phyloP scores from a whole-genome alignment of 1,140 invertebrate species.

The Trichoplusia ni region DNA sequence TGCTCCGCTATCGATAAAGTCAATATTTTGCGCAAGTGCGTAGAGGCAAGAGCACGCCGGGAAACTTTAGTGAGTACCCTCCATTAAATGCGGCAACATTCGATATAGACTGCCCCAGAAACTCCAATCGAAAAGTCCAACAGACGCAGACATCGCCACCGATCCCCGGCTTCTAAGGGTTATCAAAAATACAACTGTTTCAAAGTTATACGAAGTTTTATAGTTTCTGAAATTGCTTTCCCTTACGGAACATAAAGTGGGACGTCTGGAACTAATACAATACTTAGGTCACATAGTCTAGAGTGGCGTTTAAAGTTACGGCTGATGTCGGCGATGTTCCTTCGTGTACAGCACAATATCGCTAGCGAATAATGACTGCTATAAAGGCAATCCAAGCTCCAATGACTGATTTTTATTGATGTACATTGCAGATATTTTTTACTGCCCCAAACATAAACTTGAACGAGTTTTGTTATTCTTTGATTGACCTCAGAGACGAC shows the following conservation, averaged over 20 bases:
- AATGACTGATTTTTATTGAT: too few species aligned
- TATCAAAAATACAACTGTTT: slow-evolving; percentile 25
- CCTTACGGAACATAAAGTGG: slow-evolving; percentile 10
- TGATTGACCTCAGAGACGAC: too few species aligned
- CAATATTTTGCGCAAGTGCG: slow-evolving; percentile 2
- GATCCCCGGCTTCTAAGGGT: background rate
- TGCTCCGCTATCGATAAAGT: slow-evolving; percentile 19
- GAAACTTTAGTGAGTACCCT: slow-evolving; percentile 7
- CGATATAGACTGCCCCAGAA: background rate
- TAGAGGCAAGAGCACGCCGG: background rate
- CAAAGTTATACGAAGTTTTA: slow-evolving; percentile 17
- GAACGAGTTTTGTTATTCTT: too few species aligned
- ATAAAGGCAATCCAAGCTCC: too few species aligned
- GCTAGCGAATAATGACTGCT: slow-evolving; percentile 1
- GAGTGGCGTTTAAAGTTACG: slow-evolving; percentile 17
- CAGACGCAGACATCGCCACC: background rate
- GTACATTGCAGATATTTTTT: too few species aligned
- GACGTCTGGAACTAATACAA: slow-evolving; percentile 4
- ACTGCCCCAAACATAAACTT: too few species aligned
- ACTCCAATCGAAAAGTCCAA: background rate
- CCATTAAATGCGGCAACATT: slow-evolving; percentile 7
- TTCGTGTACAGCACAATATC: background rate
- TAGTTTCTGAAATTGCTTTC: slow-evolving; percentile 24
- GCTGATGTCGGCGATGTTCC: background rate
- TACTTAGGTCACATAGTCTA: slow-evolving; percentile 9